Conservation (phyloP, 2,113 vertebrate species). For the Narcine bancroftii region DNA sequence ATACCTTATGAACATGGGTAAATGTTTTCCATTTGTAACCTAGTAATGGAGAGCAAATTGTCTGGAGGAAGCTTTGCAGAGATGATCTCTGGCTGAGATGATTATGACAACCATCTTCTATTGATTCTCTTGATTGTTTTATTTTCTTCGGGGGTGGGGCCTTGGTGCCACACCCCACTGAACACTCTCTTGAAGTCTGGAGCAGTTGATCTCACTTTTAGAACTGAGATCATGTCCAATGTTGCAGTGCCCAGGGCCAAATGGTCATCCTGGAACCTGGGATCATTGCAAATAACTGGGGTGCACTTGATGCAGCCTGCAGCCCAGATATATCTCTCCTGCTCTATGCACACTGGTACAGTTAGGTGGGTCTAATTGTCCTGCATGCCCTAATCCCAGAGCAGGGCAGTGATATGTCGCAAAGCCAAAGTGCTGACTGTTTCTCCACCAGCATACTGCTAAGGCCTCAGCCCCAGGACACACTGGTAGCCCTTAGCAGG, state of each 20-base stretch:
- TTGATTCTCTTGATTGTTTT: neutral
- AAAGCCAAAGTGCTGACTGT: too few species aligned
- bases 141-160: neutral
- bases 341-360: too few species aligned
- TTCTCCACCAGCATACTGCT: too few species aligned
- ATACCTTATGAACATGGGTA: neutral
- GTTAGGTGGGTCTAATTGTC: too few species aligned
- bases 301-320: too few species aligned
- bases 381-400: too few species aligned
- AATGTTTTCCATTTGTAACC: neutral
- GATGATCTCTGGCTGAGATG: neutral
- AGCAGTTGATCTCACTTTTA: neutral
- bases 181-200: neutral
- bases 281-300: too few species aligned
- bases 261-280: neutral
- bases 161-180: neutral
- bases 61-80: neutral
- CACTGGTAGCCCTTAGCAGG: too few species aligned
- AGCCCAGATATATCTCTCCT: too few species aligned
- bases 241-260: neutral
- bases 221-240: neutral
- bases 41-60: neutral
- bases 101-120: neutral
- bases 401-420: too few species aligned
- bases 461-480: too few species aligned